phyloP scores from a whole-genome alignment of 2,797 vertebrate genomes.

The Oophaga sylvatica region DNA sequence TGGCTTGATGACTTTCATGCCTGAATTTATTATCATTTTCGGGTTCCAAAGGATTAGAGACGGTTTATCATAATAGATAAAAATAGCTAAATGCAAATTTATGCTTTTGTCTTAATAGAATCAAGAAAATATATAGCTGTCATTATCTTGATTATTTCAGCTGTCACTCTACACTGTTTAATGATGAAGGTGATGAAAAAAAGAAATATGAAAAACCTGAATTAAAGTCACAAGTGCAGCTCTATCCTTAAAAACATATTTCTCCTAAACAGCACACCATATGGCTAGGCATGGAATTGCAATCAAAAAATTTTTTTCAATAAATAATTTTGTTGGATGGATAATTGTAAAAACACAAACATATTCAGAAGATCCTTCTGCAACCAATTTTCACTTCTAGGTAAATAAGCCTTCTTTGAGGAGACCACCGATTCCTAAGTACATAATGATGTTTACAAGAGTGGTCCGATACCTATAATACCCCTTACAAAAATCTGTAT shows the following conservation, averaged over 20 bases:
- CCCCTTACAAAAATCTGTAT: too few species aligned
- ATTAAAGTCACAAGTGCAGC: not conserved
- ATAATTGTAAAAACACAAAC: not conserved
- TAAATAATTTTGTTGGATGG: not conserved
- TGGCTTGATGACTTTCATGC: slow-evolving; percentile 31
- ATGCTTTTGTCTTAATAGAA: not conserved
- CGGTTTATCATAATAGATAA: slow-evolving; percentile 10
- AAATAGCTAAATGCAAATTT: slow-evolving; percentile 23
- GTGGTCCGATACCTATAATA: too few species aligned
- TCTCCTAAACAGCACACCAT: not conserved
- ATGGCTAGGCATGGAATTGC: not conserved
- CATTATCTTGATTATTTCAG: not conserved
- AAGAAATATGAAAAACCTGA: not conserved
- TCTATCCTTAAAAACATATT: not conserved
- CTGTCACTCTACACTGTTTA: not conserved
- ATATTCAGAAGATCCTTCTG: too few species aligned
- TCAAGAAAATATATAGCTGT: not conserved
- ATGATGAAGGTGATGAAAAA: not conserved
- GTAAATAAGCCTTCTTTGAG: too few species aligned
- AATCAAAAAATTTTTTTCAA: not conserved
- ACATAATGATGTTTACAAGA: too few species aligned
- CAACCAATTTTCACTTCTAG: too few species aligned
- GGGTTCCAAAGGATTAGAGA: slow-evolving; percentile 9
- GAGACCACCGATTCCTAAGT: too few species aligned
- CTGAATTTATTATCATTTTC: slow-evolving; percentile 14